phyloP scores from a whole-genome alignment of 2,888 invertebrate species.

The Polyploca ridens region DNA sequence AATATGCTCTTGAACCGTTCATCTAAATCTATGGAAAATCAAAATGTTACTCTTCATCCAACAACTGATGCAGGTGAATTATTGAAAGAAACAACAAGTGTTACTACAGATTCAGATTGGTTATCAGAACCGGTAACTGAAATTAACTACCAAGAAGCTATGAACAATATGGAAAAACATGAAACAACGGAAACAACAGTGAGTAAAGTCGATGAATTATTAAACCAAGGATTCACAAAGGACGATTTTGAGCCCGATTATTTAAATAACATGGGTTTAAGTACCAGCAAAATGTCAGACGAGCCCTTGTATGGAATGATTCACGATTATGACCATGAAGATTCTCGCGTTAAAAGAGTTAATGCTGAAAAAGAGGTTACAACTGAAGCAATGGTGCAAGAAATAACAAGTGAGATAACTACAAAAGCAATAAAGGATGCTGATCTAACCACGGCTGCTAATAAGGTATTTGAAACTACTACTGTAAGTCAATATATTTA shows the following conservation, averaged over 20 bases:
- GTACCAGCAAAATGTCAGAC: constrained; percentile 49
- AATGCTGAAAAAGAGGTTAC: constrained; percentile 44
- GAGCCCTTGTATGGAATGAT: constrained; percentile 64
- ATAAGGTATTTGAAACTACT: constrained; percentile 53
- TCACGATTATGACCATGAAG: constrained; percentile 70
- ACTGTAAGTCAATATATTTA: constrained; percentile 72
- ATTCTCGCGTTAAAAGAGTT: constrained; percentile 66
- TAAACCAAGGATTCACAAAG: constrained; percentile 53
- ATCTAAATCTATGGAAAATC: constrained; percentile 63
- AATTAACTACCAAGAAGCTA: constrained; percentile 58
- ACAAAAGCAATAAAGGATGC: constrained; percentile 6
- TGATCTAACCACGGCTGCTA: constrained; percentile 26
- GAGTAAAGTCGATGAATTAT: constrained; percentile 61
- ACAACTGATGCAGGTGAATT: constrained; percentile 36
- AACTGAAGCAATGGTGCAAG: constrained; percentile 25
- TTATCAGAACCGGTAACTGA: constrained; percentile 67
- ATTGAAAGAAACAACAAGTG: constrained; percentile 31
- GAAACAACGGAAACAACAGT: constrained; percentile 56
- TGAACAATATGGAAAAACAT: constrained; percentile 56
- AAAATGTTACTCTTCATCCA: constrained; percentile 32
- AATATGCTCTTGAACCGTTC: constrained; percentile 68
- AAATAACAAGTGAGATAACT: constrained; percentile 14
- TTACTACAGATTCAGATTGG: constrained; percentile 69
- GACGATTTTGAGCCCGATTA: constrained; percentile 77
- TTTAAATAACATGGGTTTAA: constrained; percentile 59